These are phyloP conservation scores for Macaria liturata DNA, from an alignment of 2,888 invertebrate species.

Conservation along the genomic window DNA sequence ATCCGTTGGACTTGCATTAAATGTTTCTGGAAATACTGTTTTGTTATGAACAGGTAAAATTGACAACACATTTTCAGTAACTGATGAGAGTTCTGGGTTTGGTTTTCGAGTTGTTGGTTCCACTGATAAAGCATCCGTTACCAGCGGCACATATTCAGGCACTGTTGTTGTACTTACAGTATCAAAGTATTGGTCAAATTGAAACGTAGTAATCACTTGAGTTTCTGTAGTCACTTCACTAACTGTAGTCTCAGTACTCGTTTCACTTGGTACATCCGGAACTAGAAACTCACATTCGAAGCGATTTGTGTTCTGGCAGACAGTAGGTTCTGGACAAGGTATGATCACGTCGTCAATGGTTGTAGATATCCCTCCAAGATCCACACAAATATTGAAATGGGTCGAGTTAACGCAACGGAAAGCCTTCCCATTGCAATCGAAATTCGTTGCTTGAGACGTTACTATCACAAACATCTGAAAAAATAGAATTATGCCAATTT, in stretches of 20 bases:
- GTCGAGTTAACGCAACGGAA: constrained; percentile 75
- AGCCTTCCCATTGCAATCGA: constrained; percentile 72
- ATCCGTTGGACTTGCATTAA: not conserved
- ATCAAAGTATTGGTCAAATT: constrained; percentile 35
- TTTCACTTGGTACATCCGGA: constrained; percentile 8
- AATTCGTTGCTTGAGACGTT: constrained; percentile 49
- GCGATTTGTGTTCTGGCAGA: constrained; percentile 56
- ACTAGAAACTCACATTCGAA: constrained; percentile 69
- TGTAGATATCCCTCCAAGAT: constrained; percentile 67
- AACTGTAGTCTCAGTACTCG: constrained; percentile 12
- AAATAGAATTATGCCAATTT: constrained; percentile 7
- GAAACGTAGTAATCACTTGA: constrained; percentile 20
- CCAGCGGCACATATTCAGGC: constrained; percentile 14
- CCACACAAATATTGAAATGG: constrained; percentile 78
- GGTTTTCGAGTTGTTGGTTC: not conserved
- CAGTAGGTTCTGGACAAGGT: constrained; percentile 64
- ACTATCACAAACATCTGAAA: constrained; percentile 58
- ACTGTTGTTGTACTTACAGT: constrained; percentile 32
- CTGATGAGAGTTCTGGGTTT: not conserved
- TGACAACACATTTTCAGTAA: not conserved
- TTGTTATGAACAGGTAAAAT: no score
- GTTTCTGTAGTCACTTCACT: constrained; percentile 20
- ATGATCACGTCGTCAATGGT: constrained; percentile 68
- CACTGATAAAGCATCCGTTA: constrained; percentile 11
- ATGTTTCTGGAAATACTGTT: no score